Evolutionary conservation across 37 sponge, comb jelly and placozoan species (phyloP), one percentile per base, ranked within the genome.

Genomic region (Diacarnus erythraeanus): DNA sequence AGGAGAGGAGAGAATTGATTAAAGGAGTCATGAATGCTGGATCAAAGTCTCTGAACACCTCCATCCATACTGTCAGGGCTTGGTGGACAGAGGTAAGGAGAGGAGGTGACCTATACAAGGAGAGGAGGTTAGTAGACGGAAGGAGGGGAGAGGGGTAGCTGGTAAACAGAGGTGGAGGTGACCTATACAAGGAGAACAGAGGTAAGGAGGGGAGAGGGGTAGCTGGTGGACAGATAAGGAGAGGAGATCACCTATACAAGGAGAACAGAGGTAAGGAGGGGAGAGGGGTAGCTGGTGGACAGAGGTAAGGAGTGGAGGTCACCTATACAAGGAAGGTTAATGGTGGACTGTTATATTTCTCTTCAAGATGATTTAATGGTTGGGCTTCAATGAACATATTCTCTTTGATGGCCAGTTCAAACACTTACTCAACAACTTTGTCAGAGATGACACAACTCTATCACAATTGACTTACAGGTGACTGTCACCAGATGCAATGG

Each of bases 21-120:
- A 65, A 31, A 10, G 34, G 66, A 65, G 27, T 31, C 33, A 65
- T 2, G 34, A 65, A 65, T 2, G 30, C 12, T 30, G 2, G 34
- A 44, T 71, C 82, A 29, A n/a, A n/a, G 22, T 79, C 80, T 31
- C 38, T n/a, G 20, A 56, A 27, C 5, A 79, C n/a, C 18, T 5
- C 22, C 38, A 79, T 68, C 80, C 80, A 79, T 3, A 57, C 71
- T 35, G 20, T n/a, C 9, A 79, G 23, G 38, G 59, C 25, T 35
- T 68, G 34, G 25, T 57, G 54, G 38, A 79, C 71, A 69, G 57
- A 37, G 3, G 1, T 3, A 1, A 71, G 59, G 38, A 76, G 63
- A 33, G 5, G 33, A 51, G 54, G 51, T 18, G 2, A 34, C 33
- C 74, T 51, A 47, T 12, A 40, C 42, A 20, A 69, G n/a, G n/a